A percentile compares a stretch with the other conserved stretches of the same genome.
These are phyloP conservation scores for Oscheius onirici DNA, from an alignment of 2,888 invertebrate genomes.

Conservation along the genomic window DNA sequence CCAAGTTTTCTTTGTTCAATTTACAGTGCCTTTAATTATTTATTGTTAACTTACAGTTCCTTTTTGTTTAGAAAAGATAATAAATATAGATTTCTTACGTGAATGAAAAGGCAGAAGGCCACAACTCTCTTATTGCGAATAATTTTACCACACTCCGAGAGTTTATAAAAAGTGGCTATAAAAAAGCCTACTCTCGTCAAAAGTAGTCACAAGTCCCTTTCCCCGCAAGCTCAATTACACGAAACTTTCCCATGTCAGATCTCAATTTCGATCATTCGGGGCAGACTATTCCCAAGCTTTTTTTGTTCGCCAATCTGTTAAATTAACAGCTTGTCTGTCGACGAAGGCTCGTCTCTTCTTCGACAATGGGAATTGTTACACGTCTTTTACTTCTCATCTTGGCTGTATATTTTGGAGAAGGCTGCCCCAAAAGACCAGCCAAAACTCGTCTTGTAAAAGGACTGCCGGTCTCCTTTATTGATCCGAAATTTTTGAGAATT, in stretches of 20 bases:
- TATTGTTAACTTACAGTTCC: background rate
- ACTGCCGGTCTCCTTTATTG: background rate
- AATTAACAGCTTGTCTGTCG: background rate
- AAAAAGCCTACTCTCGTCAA: too few relatives aligned
- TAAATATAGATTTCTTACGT: too few relatives aligned
- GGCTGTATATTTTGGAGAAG: too few relatives aligned
- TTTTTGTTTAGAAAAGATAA: background rate
- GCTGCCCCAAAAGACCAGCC: background rate
- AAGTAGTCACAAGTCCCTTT: background rate
- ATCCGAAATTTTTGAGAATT: background rate
- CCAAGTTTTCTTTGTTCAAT: background rate
- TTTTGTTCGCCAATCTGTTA: background rate
- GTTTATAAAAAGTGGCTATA: too few relatives aligned
- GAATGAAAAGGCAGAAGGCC: too few relatives aligned
- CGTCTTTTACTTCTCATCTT: too few relatives aligned
- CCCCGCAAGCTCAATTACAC: background rate
- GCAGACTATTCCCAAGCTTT: background rate
- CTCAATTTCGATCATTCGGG: too few relatives aligned
- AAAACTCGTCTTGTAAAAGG: background rate
- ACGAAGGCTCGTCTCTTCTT: background rate
- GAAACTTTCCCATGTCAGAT: background rate
- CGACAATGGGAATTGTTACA: too few relatives aligned
- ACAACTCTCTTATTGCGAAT: too few relatives aligned
- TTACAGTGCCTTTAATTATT: conserved; percentile 19
- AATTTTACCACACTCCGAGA: too few relatives aligned